Base-by-base conservation (phyloP, 2,888 invertebrate species). In the Unio pictorum region DNA sequence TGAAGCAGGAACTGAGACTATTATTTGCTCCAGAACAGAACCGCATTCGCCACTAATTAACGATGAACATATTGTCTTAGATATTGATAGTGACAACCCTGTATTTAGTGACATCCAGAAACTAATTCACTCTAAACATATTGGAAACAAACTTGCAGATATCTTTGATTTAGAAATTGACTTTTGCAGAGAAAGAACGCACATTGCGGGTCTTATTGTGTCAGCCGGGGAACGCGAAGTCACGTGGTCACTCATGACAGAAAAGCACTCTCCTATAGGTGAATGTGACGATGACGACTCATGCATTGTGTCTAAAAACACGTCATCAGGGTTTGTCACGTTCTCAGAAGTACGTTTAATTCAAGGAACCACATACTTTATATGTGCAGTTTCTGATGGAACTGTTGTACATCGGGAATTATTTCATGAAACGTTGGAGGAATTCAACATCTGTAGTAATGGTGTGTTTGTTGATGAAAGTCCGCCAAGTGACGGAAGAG, bases 401-500 rank as follows among this genome's bases (percentile, higher is more conserved):
- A 18, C 55, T 55, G 28, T 23, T 26, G 26, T 54, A 7, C 54
- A 54, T 18, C 54, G 63, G 34, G 23, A 63, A 18, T 23, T 26
- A 34, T 54, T 63, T 23, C 26, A 26, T 17, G 63, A 63, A 63
- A 54, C 54, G 17, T 63, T 63, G 17, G 23, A 63, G 15, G 55
- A 63, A 63, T 54, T 67, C 11, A n/a, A 45, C 23, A 55, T 30
- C 4, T 74, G 74, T 60, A 67, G 74, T 45, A 62, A 74, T 61
- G 74, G 74, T 8, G 60, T 74, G 8, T 23, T 67, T 15, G 55
- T 74, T 18, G 71, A 71, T 61, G 66, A 67, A 34, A 59, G 28
- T 7, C n/a, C 56, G 18, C 74, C 74, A n/a, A 58, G 23, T n/a
- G 26, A 28, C 4, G 74, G 74, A 7, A 55, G 17, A 18, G 68